Conservation (phyloP, 2,888 invertebrate species). For the Temnothorax unifasciatus region DNA sequence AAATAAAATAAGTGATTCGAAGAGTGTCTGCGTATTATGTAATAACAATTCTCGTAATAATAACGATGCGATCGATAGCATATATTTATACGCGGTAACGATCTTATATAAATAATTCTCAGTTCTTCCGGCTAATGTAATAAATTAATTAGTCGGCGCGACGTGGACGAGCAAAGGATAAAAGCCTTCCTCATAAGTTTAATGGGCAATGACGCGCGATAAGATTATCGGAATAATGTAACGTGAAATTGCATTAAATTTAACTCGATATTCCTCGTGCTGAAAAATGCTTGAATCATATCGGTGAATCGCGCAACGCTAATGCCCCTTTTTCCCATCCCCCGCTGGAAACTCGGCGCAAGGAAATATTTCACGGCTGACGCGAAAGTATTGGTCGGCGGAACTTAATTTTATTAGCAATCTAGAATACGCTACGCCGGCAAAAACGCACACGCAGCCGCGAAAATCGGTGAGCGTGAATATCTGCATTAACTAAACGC, state of each 20-base stretch:
- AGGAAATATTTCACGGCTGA: conserved; percentile 71
- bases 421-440: conserved; percentile 66
- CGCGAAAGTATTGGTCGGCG: conserved; percentile 67
- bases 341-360: conserved; percentile 43
- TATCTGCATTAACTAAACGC: conserved; percentile 65
- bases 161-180: conserved; percentile 63
- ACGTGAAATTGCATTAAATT: conserved; percentile 76
- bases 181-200: conserved; percentile 72
- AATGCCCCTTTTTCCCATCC: conserved; percentile 58
- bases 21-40: not conserved
- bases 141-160: conserved; percentile 63
- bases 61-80: conserved; percentile 37
- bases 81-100: conserved; percentile 49
- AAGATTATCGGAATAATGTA: conserved; percentile 76
- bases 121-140: conserved; percentile 64
- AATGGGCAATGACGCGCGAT: conserved; percentile 74
- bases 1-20: conserved; percentile 12
- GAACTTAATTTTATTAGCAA: conserved; percentile 73
- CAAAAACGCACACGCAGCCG: conserved; percentile 51
- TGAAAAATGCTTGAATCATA: conserved; percentile 72
- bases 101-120: conserved; percentile 69
- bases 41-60: conserved; percentile 31
- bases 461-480: conserved; percentile 57
- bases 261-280: conserved; percentile 70
- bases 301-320: conserved; percentile 64